Percentiles rank a stretch among this genome's conserved stretches.
Conservation (phyloP, 2,888 invertebrate species). For the Cataglyphis albicans region DNA sequence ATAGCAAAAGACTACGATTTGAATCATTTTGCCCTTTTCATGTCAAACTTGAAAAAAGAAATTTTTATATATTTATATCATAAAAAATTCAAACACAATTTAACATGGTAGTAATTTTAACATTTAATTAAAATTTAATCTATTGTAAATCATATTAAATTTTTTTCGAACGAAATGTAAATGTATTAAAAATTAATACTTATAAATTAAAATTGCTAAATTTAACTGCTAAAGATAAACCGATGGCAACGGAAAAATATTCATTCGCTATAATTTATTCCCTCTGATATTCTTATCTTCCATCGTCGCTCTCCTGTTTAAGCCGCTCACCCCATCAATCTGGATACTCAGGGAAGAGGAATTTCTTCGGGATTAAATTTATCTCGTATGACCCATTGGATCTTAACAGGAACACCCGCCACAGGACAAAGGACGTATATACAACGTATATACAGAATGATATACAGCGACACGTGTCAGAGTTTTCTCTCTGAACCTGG, state of each 20-base stretch:
- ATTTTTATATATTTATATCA: neutral
- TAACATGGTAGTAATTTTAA: neutral
- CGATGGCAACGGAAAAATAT: constrained; percentile 8
- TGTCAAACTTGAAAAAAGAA: neutral
- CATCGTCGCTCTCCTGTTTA: neutral
- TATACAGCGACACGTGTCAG: constrained; percentile 66
- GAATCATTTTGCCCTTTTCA: neutral
- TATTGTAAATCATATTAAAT: neutral
- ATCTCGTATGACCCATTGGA: constrained; percentile 47
- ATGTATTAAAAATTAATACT: neutral
- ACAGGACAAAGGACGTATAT: constrained; percentile 51
- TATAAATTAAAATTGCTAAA: neutral
- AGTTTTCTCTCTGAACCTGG: constrained; percentile 66
- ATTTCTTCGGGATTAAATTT: constrained; percentile 51
- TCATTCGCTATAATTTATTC: neutral
- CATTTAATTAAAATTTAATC: neutral
- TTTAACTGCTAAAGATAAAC: neutral
- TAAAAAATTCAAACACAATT: neutral
- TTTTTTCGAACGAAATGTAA: neutral
- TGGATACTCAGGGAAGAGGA: constrained; percentile 36
- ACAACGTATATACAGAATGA: constrained; percentile 19
- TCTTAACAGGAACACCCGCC: constrained; percentile 40
- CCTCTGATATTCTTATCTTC: constrained; percentile 8
- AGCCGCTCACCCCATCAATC: constrained; percentile 37
- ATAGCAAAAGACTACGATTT: neutral